Evolutionary conservation across 2,888 invertebrate species (phyloP).

Genomic region (Belgica antarctica): DNA sequence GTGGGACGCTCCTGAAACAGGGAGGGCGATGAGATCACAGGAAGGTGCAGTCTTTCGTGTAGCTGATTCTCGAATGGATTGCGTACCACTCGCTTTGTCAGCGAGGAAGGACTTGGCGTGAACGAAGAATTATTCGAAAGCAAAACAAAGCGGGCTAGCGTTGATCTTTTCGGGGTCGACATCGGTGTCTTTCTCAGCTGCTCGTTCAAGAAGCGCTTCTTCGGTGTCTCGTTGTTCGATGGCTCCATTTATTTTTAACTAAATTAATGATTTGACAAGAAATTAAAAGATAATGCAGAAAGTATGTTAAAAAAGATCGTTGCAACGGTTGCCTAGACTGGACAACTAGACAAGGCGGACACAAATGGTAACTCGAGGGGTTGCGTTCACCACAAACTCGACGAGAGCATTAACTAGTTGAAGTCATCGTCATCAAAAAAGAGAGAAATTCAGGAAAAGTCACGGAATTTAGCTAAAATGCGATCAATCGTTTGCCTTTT

Average conservation of each 20-base stretch:
- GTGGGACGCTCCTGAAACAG: not conserved
- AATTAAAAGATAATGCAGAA: too few relatives aligned
- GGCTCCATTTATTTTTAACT: slow-evolving; percentile 19
- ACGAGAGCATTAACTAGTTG: not conserved
- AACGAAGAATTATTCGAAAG: slow-evolving; percentile 3
- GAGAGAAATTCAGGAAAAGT: not conserved
- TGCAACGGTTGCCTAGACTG: not conserved
- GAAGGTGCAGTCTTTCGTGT: slow-evolving; percentile 61
- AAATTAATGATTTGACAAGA: too few relatives aligned
- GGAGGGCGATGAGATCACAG: slow-evolving; percentile 57
- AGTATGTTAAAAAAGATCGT: slow-evolving; percentile 7
- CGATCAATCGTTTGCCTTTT: not conserved
- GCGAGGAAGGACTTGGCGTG: not conserved
- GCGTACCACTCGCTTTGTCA: slow-evolving; percentile 21
- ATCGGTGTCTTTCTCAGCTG: not conserved
- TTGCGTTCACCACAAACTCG: not conserved
- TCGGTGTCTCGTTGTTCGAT: slow-evolving; percentile 16
- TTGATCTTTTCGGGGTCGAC: slow-evolving; percentile 18
- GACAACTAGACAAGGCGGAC: not conserved
- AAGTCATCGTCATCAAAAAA: slow-evolving; percentile 21
- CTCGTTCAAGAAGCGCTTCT: not conserved
- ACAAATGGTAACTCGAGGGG: not conserved
- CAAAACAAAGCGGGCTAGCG: slow-evolving; percentile 3
- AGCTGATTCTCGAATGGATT: slow-evolving; percentile 66
- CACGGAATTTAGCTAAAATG: not conserved